Evolutionary conservation across 2,888 invertebrate genomes (phyloP), one percentile per base, ranked within the genome.

Genomic region (Lapara coniferarum): DNA sequence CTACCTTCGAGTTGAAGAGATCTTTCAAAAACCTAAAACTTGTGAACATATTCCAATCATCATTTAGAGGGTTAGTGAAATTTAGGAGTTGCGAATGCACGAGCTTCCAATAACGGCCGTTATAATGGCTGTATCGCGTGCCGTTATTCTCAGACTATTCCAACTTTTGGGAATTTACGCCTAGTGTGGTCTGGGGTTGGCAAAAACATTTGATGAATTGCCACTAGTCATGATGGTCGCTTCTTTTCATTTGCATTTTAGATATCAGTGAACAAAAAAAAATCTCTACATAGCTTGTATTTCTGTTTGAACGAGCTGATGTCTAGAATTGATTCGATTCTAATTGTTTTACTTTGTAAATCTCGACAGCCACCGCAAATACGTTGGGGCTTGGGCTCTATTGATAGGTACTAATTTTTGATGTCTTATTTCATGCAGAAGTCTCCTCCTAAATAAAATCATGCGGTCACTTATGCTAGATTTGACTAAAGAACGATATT

Each of bases 61-160:
- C 46, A 46, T 63, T 63, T 63, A 46, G 63, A 13, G 12, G 59
- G 53, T 44, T 44, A 52, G 19, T n/a, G 52, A 19, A 44, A 69
- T 44, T 63, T 46, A 19, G 37, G 53, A 63, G 53, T 19, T 37
- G 66, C 66, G 53, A 67, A 63, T 63, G 44, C 13, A 49, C 16
- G 46, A 52, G 59, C 10, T 69, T 52, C 68, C 63, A 53, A 69
- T 63, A 63, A 53, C 46, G 44, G 55, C 59, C 44, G 13, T n/a
- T 10, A 44, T 55, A 69, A 69, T 52, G 59, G 59, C 44, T 16
- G 14, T 13, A 69, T 69, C 57, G 68, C 68, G 68, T 69, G 68
- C 37, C 51, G 30, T 37, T 53, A 25, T 12, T 14, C 68, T 14
- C 68, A 25, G 16, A n/a, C 30, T 37, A 13, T 19, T 52, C 37